Evolutionary conservation across 2,113 vertebrate genomes (phyloP), one percentile per base, ranked within the genome.

Genomic region (Phainopepla nitens): DNA sequence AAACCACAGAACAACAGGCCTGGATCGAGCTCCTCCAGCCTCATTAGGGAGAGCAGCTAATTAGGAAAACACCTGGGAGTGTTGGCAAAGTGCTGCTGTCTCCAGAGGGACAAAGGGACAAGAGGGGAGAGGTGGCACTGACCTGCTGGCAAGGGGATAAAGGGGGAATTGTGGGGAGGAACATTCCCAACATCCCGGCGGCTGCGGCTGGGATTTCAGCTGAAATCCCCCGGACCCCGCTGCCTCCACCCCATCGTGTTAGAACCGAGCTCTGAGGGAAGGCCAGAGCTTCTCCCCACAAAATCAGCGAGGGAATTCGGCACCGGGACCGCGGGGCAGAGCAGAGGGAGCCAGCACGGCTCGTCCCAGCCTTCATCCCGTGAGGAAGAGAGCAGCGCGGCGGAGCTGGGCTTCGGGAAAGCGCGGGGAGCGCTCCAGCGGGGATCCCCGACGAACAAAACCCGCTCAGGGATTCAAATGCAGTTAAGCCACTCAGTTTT

Each of bases 341-440:
- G 73, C 2, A 0, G 41, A 6, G 54, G 28, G 66, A 72, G 35
- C 21, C 42, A 4, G 44, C 50, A 0, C 6, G 50, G 65, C 13
- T 3, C 9, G 45, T 41, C 66, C 24, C 66, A 36, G 31, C 53
- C 89, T 24, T 8, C 75, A 28, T 35, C 58, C 84, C 31, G 0
- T 2, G 78, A n/a, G 64, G 72, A 57, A 19, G 53, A 61, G 75
- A 3, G 11, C 0, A 2, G 18, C 0, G 41, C 0, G 3, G 69
- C 69, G 2, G 1, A 9, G 60, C 33, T 2, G 44, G n/a, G 47
- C 78, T 82, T 31, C 3, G 18, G 49, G 35, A 15, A 4, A 44
- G 42, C 19, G 1, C 10, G 0, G 12, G 12, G 27, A 31, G 16
- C 0, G 0, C 75, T 65, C 81, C 1, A 1, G 16, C 2, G 3